Conservation (phyloP, 2,113 vertebrate genomes). For the Nyctereutes procyonoides region DNA sequence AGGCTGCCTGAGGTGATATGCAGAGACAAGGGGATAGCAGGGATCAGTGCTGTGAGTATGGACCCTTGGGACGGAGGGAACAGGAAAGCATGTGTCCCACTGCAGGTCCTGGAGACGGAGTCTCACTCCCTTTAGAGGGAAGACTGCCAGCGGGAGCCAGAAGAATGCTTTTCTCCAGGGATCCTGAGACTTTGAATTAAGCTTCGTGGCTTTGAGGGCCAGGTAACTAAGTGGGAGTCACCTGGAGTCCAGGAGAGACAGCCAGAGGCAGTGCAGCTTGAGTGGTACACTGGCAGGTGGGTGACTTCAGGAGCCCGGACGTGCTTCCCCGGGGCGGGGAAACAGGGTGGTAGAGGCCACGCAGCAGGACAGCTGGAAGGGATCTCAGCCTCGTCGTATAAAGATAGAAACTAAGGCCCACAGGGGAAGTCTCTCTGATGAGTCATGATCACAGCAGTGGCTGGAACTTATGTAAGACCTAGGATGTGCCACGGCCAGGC, state of each 20-base stretch:
- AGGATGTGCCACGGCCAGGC: rapidly evolving
- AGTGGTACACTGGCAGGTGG: neutral
- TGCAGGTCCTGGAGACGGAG: rapidly evolving
- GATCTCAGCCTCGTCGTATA: neutral
- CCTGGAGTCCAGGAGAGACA: neutral
- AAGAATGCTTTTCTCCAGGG: rapidly evolving
- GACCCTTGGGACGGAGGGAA: neutral
- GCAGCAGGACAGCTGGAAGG: neutral
- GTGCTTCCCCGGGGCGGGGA: neutral
- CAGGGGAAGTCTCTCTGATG: neutral
- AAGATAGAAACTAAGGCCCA: neutral
- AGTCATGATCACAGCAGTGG: rapidly evolving
- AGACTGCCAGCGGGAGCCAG: neutral
- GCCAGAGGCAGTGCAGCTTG: neutral
- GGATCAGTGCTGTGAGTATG: neutral
- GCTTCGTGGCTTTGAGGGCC: neutral
- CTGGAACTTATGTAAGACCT: rapidly evolving
- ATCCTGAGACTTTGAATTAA: neutral
- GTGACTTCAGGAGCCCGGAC: neutral
- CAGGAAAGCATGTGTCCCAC: rapidly evolving
- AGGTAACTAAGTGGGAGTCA: too few relatives aligned
- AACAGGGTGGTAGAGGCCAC: neutral
- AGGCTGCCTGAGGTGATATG: neutral
- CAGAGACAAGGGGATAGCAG: too few relatives aligned
- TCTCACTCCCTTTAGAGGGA: too few relatives aligned